Base-by-base conservation (phyloP, 2,888 invertebrate genomes). In the Philereme vetulata region DNA sequence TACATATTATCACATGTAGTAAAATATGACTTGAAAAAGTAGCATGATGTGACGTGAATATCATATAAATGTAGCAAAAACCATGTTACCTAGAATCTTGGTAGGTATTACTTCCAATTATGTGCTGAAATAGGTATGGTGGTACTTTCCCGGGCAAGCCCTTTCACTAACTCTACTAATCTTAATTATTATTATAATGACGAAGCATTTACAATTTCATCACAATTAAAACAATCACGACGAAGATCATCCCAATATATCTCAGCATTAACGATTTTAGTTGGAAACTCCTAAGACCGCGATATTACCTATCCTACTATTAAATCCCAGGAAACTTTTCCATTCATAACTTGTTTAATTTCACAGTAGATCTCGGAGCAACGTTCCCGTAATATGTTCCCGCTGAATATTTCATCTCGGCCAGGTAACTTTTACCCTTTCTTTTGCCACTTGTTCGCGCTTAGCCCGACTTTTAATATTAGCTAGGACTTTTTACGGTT, bases 281-380 rank as follows among this genome's bases (percentile, higher is more conserved):
- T 62, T 62, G 51, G 55, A 55, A 62, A 62, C 62, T 62, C 51
- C 38, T 55, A 62, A 58, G 64, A 77, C 72, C 74, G 70, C 67
- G 74, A 67, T 76, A 78, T 76, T 76, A 79, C 75, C 74, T 78
- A 78, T 76, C 75, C 55, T 50, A 77, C 76, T 81, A 77, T 79
- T 75, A 80, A 77, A 80, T 77, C 80, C 73, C 72, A 57, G 56
- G 56, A 66, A 76, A 78, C 68, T 79, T 80, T 71, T 66, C 72
- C 76, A 78, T 83, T 82, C 82, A 83, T 81, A 84, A 82, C 82
- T 81, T 82, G 82, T 81, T 83, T 81, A 81, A 84, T 83, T 82
- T 80, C 75, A 76, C 76, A 78, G 76, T 72, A 76, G 80, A 80
- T 78, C 79, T 76, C 72, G 73, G 62, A 52, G 63, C 71, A 61